Base-by-base conservation (phyloP, 1,140 invertebrate species). In the Drosophila quadrilineata region DNA sequence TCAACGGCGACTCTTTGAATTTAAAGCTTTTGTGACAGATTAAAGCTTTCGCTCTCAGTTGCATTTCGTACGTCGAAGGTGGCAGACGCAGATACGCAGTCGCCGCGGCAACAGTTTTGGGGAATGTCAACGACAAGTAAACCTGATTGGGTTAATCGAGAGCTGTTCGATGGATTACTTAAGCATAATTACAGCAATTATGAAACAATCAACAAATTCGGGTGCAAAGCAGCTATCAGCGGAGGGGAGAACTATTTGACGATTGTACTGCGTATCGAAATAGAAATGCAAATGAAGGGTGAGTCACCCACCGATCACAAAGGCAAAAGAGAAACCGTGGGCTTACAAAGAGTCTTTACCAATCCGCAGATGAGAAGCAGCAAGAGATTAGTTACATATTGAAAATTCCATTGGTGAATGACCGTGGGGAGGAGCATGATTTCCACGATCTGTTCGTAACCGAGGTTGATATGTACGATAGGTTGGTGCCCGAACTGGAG, bases 111-210 rank as follows among this genome's bases (percentile, higher is more conserved):
- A 33, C 14, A 3, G 41, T 29, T n/a, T 14, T 21, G n/a, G 0
- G 17, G 24, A 29, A 77, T 77, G 75, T 22, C 64, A 16, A 17
- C 48, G 0, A 14, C 12, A 17, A 36, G 29, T 5, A 33, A 43
- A 8, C 89, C 89, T 43, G 17, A 73, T 16, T 92, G 91, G 91
- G 58, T 92, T 29, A 90, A 90, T 64, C 41, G 71, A 31, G 67
- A 90, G 36, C 90, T 91, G 12, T 67, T 90, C 3, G 65, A 90
- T 52, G 88, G 85, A 48, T 50, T 90, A 33, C 54, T 92, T 2
- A 80, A 87, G 26, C 52, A 88, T 3, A 45, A 45, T 29, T 66
- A 71, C n/a, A 69, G 77, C 22, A 52, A 88, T 28, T 88, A 91
- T 62, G 46, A 71, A 21, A 60, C 40, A 0, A 79, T 87, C 2